Evolutionary conservation across 92 coral and sea anemone genomes (phyloP).

Genomic region (Epizoanthus ramosus): DNA sequence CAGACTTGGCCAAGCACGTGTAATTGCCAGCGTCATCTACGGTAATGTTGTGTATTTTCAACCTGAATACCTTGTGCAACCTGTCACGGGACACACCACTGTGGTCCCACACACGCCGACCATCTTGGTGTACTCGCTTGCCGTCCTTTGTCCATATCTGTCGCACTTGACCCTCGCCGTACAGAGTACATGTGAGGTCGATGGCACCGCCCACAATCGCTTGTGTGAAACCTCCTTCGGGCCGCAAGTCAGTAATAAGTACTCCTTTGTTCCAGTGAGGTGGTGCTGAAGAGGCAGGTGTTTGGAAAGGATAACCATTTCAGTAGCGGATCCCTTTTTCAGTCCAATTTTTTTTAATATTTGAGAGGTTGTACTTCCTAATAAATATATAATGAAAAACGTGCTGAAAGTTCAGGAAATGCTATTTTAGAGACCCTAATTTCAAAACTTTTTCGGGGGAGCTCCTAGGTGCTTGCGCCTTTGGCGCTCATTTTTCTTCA

Average conservation of each 20-base stretch:
- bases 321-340: no score
- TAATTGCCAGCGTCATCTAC: neutral
- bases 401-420: no score
- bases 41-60: slow-evolving; percentile 2
- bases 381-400: no score
- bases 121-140: neutral
- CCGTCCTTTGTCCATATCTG: slow-evolving; percentile 11
- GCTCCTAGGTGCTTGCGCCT: no score
- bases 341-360: no score
- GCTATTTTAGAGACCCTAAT: no score
- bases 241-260: slow-evolving; percentile 4
- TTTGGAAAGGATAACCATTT: no score
- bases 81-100: neutral
- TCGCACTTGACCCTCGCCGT: neutral
- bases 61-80: slow-evolving; percentile 8
- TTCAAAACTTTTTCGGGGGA: no score
- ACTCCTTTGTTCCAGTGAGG: neutral
- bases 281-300: no score
- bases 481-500: no score
- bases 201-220: slow-evolving; percentile 15
- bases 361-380: no score
- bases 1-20: slow-evolving; percentile 6
- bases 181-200: neutral
- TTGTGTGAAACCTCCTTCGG: neutral
- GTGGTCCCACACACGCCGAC: slow-evolving; percentile 13